Base-by-base conservation (phyloP, 2,888 invertebrate genomes). In the Cheilosia urbana region DNA sequence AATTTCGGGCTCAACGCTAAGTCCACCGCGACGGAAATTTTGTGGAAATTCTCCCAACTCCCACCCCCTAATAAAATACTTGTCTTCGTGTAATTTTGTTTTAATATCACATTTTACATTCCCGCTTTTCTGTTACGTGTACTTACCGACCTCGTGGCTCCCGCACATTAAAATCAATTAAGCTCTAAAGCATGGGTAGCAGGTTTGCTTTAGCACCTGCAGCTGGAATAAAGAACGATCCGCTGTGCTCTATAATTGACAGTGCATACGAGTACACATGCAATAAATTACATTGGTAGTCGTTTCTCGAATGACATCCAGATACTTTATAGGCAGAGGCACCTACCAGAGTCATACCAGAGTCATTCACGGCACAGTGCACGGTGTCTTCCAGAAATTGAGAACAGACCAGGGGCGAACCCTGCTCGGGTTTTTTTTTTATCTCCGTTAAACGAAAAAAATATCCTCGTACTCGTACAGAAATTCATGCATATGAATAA, bases 401-500 rank as follows among this genome's bases (percentile, higher is more conserved):
- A 30, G 79, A 53, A 58, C 63, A 51, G 42, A 63, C 45, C 27
- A 15, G 13, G 55, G 21, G 45, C 34, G 42, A 55, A 30, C 27
- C 65, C 15, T 34, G 55, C 9, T 37, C 11, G 11, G 34, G 1
- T 9, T 30, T 75, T 57, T 49, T 45, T n/a, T 55, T 66, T 62
- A 78, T 83, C 62, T 73, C 51, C 40, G 42, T 51, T 57, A 27
- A 37, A 57, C 21, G 49, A 57, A 49, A 60, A 71, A 63, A 66
- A 58, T 13, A 53, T 62, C 24, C 49, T 57, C 37, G 69, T 73
- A 55, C 68, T 73, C 57, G 69, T 40, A 57, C 62, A 68, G 66
- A 81, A 77, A 77, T 76, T 72, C 85, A 85, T 85, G 85, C 85
- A 85, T 85, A 85, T 85, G 85, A 81, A 85, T 85, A 85, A 85